These are phyloP conservation scores for Steatornis caripensis DNA, from an alignment of 2,113 vertebrate species.

Conservation along the genomic window DNA sequence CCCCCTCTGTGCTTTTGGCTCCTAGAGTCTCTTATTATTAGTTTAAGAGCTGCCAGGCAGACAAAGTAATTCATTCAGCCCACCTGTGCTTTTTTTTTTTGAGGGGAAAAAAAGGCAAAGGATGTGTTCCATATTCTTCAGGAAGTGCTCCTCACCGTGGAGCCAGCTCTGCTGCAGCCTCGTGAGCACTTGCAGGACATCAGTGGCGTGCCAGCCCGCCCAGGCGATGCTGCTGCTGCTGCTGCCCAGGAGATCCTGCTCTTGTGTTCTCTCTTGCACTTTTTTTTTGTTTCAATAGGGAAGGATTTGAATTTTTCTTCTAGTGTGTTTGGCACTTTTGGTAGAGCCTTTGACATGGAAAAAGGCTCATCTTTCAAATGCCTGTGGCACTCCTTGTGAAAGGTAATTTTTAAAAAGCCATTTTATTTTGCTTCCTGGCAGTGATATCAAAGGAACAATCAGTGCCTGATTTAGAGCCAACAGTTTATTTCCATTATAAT, in stretches of 20 bases:
- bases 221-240: too few species aligned
- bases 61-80: not conserved
- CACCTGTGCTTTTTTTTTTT: not conserved
- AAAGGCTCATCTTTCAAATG: constrained; percentile 46
- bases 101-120: not conserved
- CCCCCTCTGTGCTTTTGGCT: not conserved
- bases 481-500: constrained; percentile 62
- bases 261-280: not conserved
- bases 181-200: not conserved
- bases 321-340: not conserved
- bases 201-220: not conserved
- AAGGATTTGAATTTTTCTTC: not conserved
- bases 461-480: constrained; percentile 40
- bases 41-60: not conserved
- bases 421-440: constrained; percentile 66
- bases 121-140: constrained; percentile 24
- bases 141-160: not conserved
- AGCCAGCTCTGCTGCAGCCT: not conserved
- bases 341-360: constrained; percentile 5
- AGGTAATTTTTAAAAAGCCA: constrained; percentile 38
- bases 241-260: not conserved
- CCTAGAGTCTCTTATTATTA: not conserved
- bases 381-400: constrained; percentile 40
- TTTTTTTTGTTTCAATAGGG: not conserved
- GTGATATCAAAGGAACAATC: constrained; percentile 64